A percentile compares a stretch with the other conserved stretches of the same genome.
phyloP scores from a whole-genome alignment of 2,888 invertebrate species.

The Pseudococcus jackbeardsleyi region DNA sequence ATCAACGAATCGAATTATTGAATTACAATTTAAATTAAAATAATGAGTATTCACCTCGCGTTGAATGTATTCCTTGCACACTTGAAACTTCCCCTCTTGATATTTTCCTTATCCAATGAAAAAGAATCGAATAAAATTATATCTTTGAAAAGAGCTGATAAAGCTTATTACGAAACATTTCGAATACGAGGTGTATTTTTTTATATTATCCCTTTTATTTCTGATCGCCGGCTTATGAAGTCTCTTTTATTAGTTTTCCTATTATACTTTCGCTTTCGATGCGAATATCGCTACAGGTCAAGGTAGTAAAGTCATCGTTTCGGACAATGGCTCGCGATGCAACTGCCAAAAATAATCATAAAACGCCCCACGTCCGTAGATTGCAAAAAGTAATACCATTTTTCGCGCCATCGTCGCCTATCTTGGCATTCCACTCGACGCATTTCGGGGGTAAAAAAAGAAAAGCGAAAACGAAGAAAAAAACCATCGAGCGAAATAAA shows the following conservation, averaged over 20 bases:
- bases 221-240: not conserved
- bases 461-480: not conserved
- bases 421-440: constrained; percentile 47
- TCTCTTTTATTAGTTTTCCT: not conserved
- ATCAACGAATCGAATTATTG: no score
- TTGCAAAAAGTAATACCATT: constrained; percentile 14
- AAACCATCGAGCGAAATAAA: constrained; percentile 37
- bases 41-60: not conserved
- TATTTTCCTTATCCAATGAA: not conserved
- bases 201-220: not conserved
- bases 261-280: not conserved
- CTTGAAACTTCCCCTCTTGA: not conserved
- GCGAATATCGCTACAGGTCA: constrained; percentile 11
- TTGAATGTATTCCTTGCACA: not conserved
- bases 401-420: constrained; percentile 15
- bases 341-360: constrained; percentile 21
- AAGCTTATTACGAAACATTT: not conserved
- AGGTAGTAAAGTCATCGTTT: constrained; percentile 19
- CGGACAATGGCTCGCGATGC: constrained; percentile 3
- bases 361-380: not conserved
- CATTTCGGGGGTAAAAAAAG: not conserved
- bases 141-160: not conserved
- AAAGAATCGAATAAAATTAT: not conserved
- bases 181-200: not conserved
- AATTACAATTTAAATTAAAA: no score